phyloP scores from a whole-genome alignment of 2,888 invertebrate species.

The Cheilosia urbana region DNA sequence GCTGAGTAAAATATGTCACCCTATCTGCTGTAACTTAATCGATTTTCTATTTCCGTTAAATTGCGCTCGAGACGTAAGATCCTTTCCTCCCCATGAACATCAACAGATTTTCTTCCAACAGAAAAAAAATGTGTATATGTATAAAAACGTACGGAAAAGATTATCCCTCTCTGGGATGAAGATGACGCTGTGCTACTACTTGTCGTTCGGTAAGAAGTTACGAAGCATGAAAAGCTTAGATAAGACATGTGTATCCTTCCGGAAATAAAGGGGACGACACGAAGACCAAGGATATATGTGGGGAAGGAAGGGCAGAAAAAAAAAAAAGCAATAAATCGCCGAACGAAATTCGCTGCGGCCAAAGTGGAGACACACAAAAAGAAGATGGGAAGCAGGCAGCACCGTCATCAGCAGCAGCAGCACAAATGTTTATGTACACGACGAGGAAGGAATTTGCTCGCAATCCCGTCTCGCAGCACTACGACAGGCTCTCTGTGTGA shows the following conservation, averaged over 20 bases:
- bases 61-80: slow-evolving; percentile 29
- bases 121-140: slow-evolving; percentile 4
- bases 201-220: slow-evolving; percentile 66
- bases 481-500: slow-evolving; percentile 34
- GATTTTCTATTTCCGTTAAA: slow-evolving; percentile 69
- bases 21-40: slow-evolving; percentile 40
- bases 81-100: slow-evolving; percentile 26
- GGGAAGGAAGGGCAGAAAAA: slow-evolving; percentile 8
- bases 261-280: slow-evolving; percentile 64
- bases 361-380: slow-evolving; percentile 44
- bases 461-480: slow-evolving; percentile 35
- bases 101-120: slow-evolving; percentile 38
- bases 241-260: slow-evolving; percentile 76
- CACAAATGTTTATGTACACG: slow-evolving; percentile 66
- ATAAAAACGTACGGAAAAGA: slow-evolving; percentile 43
- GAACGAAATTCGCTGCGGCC: slow-evolving; percentile 29
- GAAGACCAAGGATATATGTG: slow-evolving; percentile 7
- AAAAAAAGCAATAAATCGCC: slow-evolving; percentile 39
- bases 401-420: slow-evolving; percentile 1
- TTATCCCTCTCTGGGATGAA: slow-evolving; percentile 48
- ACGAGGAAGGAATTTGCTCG: slow-evolving; percentile 55
- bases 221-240: slow-evolving; percentile 75
- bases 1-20: slow-evolving; percentile 24
- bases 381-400: slow-evolving; percentile 6
- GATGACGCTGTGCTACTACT: slow-evolving; percentile 35